Evolutionary conservation across 2,113 vertebrate species (phyloP), one percentile per base, ranked within the genome.

Genomic region (Mola mola): DNA sequence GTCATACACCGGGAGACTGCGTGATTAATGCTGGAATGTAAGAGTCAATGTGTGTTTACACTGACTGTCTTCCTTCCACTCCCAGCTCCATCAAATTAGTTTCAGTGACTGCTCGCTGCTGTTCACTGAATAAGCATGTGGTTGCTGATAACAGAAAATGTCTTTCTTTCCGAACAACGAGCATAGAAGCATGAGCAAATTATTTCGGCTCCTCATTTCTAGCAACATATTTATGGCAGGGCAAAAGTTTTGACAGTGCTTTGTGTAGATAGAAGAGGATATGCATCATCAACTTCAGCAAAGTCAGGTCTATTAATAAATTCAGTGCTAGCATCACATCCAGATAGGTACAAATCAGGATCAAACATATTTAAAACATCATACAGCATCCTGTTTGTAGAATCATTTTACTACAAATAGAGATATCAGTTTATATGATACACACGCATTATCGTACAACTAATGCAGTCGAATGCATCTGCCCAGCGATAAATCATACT

Each of bases 1-100:
- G 48, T 29, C 43, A 49, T 44, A 7, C 13, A 20, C 34, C 33
- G 21, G 33, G 17, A 46, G 21, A 38, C 20, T 12, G 6, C 10
- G 29, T 56, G 66, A 83, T 66, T 69, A 29, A 55, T 57, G 61
- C 66, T 46, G 41, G 40, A 70, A 58, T 73, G 42, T 67, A 70
- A 55, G 24, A 61, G 60, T 37, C 46, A 70, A 28, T 36, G 51
- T 52, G 56, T 74, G 63, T 75, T 72, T 75, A 41, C 64, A 57
- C 24, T 25, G 60, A 64, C 61, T 58, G 49, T 29, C 12, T 58
- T 33, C 40, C 38, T 33, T n/a, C 25, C 2, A 2, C 71, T 60
- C 49, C 47, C 2, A n/a, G 46, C 60, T 68, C 28, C 22, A 37
- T 17, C 40, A 74, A 73, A 77, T 74, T 48, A 79, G 75, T 42